These are phyloP conservation scores for Hyles lineata DNA, from an alignment of 2,888 invertebrate species.

Conservation along the genomic window DNA sequence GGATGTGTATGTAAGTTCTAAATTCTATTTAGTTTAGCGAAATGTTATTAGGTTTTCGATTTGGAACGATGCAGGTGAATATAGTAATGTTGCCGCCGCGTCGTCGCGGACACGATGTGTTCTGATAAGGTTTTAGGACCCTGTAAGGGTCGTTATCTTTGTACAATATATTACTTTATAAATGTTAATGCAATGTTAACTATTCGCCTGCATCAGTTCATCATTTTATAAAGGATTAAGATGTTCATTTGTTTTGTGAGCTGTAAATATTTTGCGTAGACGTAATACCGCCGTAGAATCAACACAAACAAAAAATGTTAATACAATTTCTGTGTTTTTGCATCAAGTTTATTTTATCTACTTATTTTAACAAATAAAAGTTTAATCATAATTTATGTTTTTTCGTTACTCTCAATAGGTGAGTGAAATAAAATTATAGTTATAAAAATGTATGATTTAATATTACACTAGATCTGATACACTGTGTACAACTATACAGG, in stretches of 20 bases:
- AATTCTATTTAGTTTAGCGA: slow-evolving; percentile 62
- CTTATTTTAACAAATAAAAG: slow-evolving; percentile 84
- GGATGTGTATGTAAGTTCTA: slow-evolving; percentile 60
- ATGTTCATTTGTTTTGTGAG: slow-evolving; percentile 72
- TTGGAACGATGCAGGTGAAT: slow-evolving; percentile 77
- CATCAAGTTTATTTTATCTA: slow-evolving; percentile 84
- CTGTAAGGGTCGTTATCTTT: slow-evolving; percentile 60
- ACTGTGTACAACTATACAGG: slow-evolving; percentile 37
- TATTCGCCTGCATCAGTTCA: slow-evolving; percentile 78
- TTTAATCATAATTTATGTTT: slow-evolving; percentile 64
- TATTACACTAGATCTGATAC: slow-evolving; percentile 45
- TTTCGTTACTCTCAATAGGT: slow-evolving; percentile 39
- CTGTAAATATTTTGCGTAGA: slow-evolving; percentile 81
- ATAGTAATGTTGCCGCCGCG: slow-evolving; percentile 70
- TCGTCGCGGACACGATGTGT: slow-evolving; percentile 68
- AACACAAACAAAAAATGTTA: slow-evolving; percentile 71
- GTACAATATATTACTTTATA: slow-evolving; percentile 53
- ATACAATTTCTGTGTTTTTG: slow-evolving; percentile 80
- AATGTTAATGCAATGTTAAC: slow-evolving; percentile 66
- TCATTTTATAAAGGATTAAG: slow-evolving; percentile 60
- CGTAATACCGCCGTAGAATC: slow-evolving; percentile 72
- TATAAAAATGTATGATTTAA: slow-evolving; percentile 28
- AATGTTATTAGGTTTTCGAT: slow-evolving; percentile 57
- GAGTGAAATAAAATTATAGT: slow-evolving; percentile 11
- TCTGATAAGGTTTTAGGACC: slow-evolving; percentile 64